Evolutionary conservation across 2,113 vertebrate species (phyloP), one percentile per base, ranked within the genome.

Genomic region (Pterocles gutturalis): DNA sequence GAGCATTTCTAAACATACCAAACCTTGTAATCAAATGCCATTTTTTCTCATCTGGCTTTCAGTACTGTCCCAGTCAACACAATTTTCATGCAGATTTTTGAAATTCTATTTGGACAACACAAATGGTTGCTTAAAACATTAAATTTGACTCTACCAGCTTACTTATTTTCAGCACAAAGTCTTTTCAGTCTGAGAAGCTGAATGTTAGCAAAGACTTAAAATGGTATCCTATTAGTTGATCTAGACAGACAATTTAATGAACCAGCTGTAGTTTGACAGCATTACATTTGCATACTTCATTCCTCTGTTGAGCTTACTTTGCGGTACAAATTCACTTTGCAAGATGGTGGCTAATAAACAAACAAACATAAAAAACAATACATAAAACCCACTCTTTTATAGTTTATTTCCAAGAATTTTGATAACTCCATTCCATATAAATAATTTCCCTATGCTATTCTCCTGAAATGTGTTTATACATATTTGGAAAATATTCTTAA

Each of bases 1-100:
- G 6, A 78, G n/a, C 57, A 78, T 75, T 90, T 90, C 85, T 85
- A 90, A 92, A 86, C 54, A 77, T 70, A 73, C 41, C 33, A 73
- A 93, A n/a, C 79, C 58, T 88, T 76, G 73, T 89, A 31, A 95
- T 58, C 79, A 90, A 91, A 89, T 51, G n/a, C 29, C n/a, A 80
- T 77, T 88, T 84, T 57, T 36, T 93, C 71, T 38, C 62, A 58
- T 57, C 53, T 83, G 84, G 31, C 70, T 87, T 94, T 80, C 2
- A 2, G 53, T 54, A 34, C 2, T 13, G 12, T 25, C 36, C 57
- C 26, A 36, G 24, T 60, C 7, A 77, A 71, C 26, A 53, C 5
- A 49, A 22, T 43, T 86, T 58, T 51, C 76, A 55, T 19, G 33
- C 15, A 69, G 36, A 48, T 60, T 53, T 89, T 64, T 76, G 3